These are phyloP conservation scores for Rhadina sibilatrix DNA, from an alignment of 2,113 vertebrate species.

Conservation along the genomic window DNA sequence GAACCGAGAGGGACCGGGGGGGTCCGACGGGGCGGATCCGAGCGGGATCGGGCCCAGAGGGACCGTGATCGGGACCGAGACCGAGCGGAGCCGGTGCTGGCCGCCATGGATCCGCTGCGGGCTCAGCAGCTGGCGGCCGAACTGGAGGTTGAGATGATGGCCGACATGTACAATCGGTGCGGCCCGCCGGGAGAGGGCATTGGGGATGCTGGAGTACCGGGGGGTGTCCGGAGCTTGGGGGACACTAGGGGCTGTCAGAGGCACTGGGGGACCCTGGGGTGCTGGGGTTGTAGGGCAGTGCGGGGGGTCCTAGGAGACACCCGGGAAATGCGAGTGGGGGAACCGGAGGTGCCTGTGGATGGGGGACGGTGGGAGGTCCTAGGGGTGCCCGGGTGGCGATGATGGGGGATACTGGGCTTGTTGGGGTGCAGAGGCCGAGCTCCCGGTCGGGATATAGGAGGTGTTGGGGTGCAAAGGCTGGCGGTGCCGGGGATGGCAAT, in stretches of 20 bases:
- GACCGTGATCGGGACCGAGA: neutral
- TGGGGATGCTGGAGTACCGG: neutral
- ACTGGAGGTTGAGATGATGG: slow-evolving; percentile 98
- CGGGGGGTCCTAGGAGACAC: neutral
- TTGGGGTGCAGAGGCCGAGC: no score
- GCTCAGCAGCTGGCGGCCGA: slow-evolving; percentile 95
- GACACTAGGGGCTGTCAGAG: neutral
- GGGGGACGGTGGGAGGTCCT: no score
- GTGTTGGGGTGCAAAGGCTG: neutral
- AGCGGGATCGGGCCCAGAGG: neutral
- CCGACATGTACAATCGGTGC: slow-evolving; percentile 97
- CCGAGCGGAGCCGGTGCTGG: neutral
- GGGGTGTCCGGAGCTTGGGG: neutral
- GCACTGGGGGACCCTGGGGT: no score
- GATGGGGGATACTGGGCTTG: no score
- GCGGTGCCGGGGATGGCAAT: neutral
- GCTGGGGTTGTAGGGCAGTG: neutral
- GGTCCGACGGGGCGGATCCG: neutral
- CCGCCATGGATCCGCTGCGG: slow-evolving; percentile 89
- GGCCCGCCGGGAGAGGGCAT: neutral
- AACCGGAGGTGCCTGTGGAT: neutral
- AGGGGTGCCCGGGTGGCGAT: neutral
- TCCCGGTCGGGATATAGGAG: neutral
- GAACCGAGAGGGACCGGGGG: neutral
- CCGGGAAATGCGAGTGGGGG: neutral